Conservation (phyloP, 2,797 vertebrate species). For the Psittacula derbiana region DNA sequence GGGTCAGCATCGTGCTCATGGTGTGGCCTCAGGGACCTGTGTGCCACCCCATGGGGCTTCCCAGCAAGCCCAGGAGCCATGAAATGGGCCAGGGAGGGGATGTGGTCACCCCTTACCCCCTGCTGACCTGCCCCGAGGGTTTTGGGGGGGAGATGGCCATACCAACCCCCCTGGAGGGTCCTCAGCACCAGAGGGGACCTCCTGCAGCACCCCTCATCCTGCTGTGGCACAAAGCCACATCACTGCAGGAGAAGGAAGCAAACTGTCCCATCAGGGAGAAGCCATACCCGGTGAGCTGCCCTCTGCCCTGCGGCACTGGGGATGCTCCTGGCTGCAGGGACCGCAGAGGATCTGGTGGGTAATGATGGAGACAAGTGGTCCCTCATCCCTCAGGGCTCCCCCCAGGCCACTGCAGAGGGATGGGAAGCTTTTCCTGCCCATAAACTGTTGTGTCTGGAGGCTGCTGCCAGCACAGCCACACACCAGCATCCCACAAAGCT, state of each 20-base stretch:
- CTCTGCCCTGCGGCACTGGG: neutral
- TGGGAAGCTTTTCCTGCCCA: neutral
- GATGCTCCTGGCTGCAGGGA: accelerated
- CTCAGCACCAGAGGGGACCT: neutral
- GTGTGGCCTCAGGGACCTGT: accelerated
- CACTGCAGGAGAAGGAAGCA: neutral
- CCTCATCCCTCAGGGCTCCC: accelerated
- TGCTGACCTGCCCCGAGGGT: neutral
- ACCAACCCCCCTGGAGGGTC: neutral
- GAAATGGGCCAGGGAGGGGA: neutral
- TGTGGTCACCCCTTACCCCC: neutral
- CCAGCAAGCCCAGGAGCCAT: neutral
- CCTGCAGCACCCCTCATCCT: neutral
- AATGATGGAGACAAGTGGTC: neutral
- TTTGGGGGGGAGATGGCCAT: neutral
- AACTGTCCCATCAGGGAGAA: neutral
- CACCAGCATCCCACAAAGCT: neutral
- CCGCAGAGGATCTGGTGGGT: too few relatives aligned
- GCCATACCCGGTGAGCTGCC: accelerated
- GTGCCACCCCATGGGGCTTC: accelerated
- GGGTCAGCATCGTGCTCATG: neutral
- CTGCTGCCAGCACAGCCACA: neutral
- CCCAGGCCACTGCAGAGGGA: neutral
- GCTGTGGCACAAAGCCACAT: neutral
- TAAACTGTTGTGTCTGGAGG: slow-evolving; percentile 42